Evolutionary conservation across 2,888 invertebrate species (phyloP).

Genomic region (Heliothis peltigera): DNA sequence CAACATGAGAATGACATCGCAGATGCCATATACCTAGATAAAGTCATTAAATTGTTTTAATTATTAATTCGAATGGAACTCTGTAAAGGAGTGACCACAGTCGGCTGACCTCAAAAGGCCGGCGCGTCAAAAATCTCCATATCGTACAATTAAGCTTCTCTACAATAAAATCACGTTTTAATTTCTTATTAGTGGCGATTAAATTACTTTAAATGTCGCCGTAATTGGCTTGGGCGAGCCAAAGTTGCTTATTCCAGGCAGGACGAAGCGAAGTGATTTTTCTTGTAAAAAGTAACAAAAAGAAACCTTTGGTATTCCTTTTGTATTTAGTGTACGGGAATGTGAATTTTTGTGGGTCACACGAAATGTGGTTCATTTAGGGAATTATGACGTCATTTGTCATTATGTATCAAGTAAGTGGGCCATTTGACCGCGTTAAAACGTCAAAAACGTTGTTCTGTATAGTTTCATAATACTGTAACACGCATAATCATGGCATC

Average conservation of each 20-base stretch:
- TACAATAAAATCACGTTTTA: slow-evolving; percentile 83
- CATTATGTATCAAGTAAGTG: slow-evolving; percentile 65
- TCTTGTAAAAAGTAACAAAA: slow-evolving; percentile 40
- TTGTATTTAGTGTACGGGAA: slow-evolving; percentile 53
- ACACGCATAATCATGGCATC: slow-evolving; percentile 47
- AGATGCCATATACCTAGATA: slow-evolving; percentile 71
- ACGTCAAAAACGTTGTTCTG: slow-evolving; percentile 50
- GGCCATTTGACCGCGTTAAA: slow-evolving; percentile 69
- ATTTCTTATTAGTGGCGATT: slow-evolving; percentile 80
- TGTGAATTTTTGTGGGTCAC: slow-evolving; percentile 67
- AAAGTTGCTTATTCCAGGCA: slow-evolving; percentile 49
- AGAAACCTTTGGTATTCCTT: slow-evolving; percentile 32
- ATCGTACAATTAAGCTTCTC: slow-evolving; percentile 78
- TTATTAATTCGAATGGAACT: slow-evolving; percentile 67
- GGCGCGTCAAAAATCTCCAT: slow-evolving; percentile 73
- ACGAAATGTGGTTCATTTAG: slow-evolving; percentile 60
- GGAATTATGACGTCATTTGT: slow-evolving; percentile 66
- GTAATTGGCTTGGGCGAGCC: slow-evolving; percentile 74
- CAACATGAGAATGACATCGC: slow-evolving; percentile 55
- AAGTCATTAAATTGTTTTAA: slow-evolving; percentile 74
- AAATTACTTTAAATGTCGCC: slow-evolving; percentile 78
- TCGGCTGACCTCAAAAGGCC: slow-evolving; percentile 75
- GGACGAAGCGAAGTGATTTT: slow-evolving; percentile 50
- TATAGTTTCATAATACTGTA: slow-evolving; percentile 46
- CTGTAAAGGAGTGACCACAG: slow-evolving; percentile 53